These are phyloP conservation scores for Sarotherodon lohbergeri DNA, from an alignment of 2,113 vertebrate species.

Conservation along the genomic window DNA sequence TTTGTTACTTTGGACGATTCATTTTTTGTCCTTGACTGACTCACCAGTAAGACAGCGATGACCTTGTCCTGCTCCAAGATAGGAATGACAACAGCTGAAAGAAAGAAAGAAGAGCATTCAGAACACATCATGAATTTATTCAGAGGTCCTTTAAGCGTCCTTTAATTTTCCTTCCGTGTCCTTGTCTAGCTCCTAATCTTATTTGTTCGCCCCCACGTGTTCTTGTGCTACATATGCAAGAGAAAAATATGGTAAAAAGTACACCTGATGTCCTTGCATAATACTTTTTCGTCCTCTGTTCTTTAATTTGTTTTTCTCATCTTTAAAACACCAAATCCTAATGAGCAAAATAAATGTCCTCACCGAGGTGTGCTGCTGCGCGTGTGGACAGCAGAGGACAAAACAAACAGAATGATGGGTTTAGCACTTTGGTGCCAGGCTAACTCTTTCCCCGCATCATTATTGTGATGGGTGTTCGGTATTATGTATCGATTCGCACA, in stretches of 20 bases:
- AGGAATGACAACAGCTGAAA: conserved; percentile 81
- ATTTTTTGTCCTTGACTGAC: conserved; percentile 12
- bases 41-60: conserved; percentile 76
- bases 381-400: neutral
- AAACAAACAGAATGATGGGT: neutral
- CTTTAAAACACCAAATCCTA: neutral
- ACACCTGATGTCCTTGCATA: neutral
- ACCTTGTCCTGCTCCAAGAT: conserved; percentile 69
- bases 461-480: neutral
- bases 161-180: conserved; percentile 4
- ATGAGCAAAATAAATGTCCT: neutral
- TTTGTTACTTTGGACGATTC: neutral
- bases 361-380: neutral
- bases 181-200: conserved; percentile 23
- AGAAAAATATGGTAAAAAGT: neutral
- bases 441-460: neutral
- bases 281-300: neutral
- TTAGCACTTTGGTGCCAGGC: neutral
- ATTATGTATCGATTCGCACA: neutral
- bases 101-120: neutral
- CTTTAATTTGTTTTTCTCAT: neutral
- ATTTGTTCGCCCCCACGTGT: neutral
- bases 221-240: neutral
- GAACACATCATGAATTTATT: neutral
- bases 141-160: neutral